Conservation (phyloP, 2,113 vertebrate species). For the Sceloporus undulatus region DNA sequence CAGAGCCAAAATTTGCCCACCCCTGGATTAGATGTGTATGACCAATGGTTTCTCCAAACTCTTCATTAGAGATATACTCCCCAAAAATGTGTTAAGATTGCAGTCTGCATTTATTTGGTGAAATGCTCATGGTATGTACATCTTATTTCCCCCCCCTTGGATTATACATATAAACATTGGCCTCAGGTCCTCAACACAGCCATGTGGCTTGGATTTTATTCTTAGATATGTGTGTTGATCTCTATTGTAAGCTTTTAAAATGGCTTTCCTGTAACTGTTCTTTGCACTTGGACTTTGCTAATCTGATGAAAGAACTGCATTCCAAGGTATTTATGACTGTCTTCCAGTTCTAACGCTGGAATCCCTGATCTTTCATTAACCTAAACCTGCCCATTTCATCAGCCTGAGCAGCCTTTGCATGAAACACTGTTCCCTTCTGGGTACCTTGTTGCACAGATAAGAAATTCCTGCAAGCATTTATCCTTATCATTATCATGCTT, state of each 20-base stretch:
- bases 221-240: conserved; percentile 3
- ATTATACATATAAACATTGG: background rate
- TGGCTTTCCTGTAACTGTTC: background rate
- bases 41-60: background rate
- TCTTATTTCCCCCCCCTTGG: background rate
- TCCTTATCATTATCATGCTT: background rate
- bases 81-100: background rate
- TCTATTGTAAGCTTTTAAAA: conserved; percentile 7
- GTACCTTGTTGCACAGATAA: background rate
- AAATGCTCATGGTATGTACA: background rate
- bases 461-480: background rate
- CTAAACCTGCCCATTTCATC: background rate
- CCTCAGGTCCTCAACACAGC: too few relatives aligned
- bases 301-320: conserved; percentile 13
- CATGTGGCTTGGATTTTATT: background rate
- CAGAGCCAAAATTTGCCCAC: too few relatives aligned
- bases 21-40: background rate
- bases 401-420: background rate
- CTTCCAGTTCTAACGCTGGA: conserved; percentile 11
- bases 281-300: conserved; percentile 7
- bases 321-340: conserved; percentile 25
- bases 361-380: conserved; percentile 21
- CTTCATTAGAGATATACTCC: background rate
- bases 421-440: background rate
- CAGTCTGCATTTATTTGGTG: background rate